These are phyloP conservation scores for Antheraea mylitta DNA, from an alignment of 1,140 invertebrate species.

Conservation along the genomic window DNA sequence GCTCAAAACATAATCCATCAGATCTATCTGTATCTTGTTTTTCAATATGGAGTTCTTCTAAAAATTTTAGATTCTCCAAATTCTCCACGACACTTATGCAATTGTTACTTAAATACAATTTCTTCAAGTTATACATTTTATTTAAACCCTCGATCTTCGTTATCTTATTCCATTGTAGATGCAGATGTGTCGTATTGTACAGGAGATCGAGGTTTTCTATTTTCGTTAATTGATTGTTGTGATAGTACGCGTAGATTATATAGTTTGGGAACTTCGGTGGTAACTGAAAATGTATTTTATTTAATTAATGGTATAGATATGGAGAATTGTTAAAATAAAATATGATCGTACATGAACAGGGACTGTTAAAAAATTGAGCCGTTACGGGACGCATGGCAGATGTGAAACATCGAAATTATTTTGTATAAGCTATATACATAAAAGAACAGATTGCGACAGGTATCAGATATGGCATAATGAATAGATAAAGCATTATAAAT, in stretches of 20 bases:
- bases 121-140: slow-evolving; percentile 79
- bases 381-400: too few species aligned
- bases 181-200: slow-evolving; percentile 82
- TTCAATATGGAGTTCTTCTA: slow-evolving; percentile 84
- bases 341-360: too few species aligned
- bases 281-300: slow-evolving; percentile 65
- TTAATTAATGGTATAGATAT: neutral
- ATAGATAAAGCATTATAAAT: too few species aligned
- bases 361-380: too few species aligned
- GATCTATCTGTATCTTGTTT: slow-evolving; percentile 80
- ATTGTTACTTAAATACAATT: slow-evolving; percentile 84
- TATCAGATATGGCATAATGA: too few species aligned
- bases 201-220: slow-evolving; percentile 81
- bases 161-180: slow-evolving; percentile 85
- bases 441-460: too few species aligned
- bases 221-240: slow-evolving; percentile 81
- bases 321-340: too few species aligned
- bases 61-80: slow-evolving; percentile 79
- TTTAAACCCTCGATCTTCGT: slow-evolving; percentile 82
- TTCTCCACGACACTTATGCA: slow-evolving; percentile 84
- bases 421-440: too few species aligned
- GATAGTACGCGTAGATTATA: slow-evolving; percentile 82
- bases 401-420: too few species aligned
- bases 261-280: slow-evolving; percentile 73
- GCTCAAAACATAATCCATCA: slow-evolving; percentile 84